Base-by-base conservation (phyloP, 2,113 vertebrate genomes). In the Ramphastos sulfuratus region DNA sequence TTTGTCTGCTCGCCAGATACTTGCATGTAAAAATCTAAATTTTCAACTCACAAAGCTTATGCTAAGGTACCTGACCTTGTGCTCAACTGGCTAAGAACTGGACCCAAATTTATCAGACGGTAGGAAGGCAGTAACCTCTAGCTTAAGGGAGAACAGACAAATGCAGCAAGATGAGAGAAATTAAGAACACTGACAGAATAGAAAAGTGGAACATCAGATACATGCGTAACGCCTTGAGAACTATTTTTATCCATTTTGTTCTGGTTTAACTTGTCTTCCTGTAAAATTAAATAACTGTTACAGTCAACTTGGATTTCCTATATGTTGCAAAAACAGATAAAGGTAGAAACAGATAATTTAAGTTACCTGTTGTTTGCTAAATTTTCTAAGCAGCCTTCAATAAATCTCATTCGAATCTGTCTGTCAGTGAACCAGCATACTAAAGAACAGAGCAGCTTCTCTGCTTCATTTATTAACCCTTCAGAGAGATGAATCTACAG, bases 361-460 rank as follows among this genome's bases (percentile, higher is more conserved):
- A 82, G 97, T 98, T 97, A 99, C 99, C 99, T 98, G 97, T 99
- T 99, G 96, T 99, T 99, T 64, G 99, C 99, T 94, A 99, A 97
- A 96, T 99, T 99, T 97, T 99, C 99, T 89, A 99, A 98, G 97
- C 99, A 99, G 93, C 99, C 99, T 98, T 99, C 99, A 72, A 99
- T 99, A 97, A 99, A 99, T 89, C 99, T 99, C 99, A 99, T 99
- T 87, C 99, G 98, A 96, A 99, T 99, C 96, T 99, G 99, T 76
- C 99, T 97, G 97, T 99, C 99, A 14, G 99, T 99, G 98, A 99
- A 99, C 99, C 99, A 99, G 96, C 99, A 99, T 15, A 99, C 99
- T 77, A 99, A 98, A 17, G 99, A 99, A 94, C 99, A 99, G 59
- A 99, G 98, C 96, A 99, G 98, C 97, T 99, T 99, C 97, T 99